These are phyloP conservation scores for Diadophis punctatus DNA, from an alignment of 2,113 vertebrate genomes.

Conservation along the genomic window DNA sequence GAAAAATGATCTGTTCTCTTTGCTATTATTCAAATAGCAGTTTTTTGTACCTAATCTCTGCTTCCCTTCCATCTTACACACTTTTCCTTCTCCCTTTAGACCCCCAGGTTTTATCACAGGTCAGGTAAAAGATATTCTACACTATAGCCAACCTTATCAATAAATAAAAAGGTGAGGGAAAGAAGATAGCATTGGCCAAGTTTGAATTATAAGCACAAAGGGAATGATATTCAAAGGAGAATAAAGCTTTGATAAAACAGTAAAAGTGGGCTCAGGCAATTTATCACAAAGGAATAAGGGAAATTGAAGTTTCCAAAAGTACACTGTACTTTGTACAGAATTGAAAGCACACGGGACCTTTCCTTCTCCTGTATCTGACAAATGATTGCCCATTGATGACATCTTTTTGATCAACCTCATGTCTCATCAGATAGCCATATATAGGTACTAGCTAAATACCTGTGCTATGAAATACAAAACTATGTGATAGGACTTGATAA, in stretches of 20 bases:
- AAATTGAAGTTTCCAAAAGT: background rate
- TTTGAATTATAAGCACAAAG: background rate
- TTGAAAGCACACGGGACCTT: background rate
- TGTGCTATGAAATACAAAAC: too few species aligned
- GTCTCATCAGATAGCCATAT: background rate
- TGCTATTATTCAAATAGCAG: background rate
- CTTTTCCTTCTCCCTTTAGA: fast-evolving
- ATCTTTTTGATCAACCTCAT: background rate
- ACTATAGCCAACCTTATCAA: background rate
- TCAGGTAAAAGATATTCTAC: background rate
- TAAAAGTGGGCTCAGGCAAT: background rate
- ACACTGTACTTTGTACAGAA: background rate
- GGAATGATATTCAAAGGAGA: background rate
- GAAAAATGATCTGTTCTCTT: background rate
- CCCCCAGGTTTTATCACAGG: background rate
- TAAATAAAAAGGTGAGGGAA: background rate
- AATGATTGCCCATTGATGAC: background rate
- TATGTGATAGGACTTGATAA: too few species aligned
- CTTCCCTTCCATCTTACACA: background rate
- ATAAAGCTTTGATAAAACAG: background rate
- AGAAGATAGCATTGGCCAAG: background rate
- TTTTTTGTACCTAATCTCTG: background rate
- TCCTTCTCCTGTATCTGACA: background rate
- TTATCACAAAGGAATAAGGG: background rate
- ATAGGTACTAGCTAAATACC: too few species aligned